Base-by-base conservation (phyloP, 2,888 invertebrate genomes). In the Pseudococcus viburni region DNA sequence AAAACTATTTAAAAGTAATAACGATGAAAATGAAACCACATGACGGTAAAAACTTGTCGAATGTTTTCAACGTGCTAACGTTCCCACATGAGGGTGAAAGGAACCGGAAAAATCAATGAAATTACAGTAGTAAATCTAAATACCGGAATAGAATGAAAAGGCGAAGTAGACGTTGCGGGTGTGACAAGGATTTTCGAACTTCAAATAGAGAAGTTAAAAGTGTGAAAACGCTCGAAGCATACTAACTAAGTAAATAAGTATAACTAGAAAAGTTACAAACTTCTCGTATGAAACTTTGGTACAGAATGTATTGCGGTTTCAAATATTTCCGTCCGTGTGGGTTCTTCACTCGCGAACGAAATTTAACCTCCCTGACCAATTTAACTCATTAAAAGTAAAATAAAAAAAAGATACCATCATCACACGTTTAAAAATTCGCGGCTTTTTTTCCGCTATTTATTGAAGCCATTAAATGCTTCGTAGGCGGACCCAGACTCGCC, bases 261-360 rank as follows among this genome's bases (percentile, higher is more conserved):
- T 85, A 85, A 85, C 85, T 85, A 64, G 85, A 85, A 85, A 85
- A 85, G 85, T 85, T 85, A 64, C 85, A 85, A 85, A 85, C 85
- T 85, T 64, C 42, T 39, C 59, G 51, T 55, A 39, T 64, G 64
- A 85, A 85, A 85, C 64, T 85, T 85, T 85, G n/a, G 68, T 64
- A 85, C 59, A 26, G 39, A 85, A 85, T 85, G 64, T 85, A 64
- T 59, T 85, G 85, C 64, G 85, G 85, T 85, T 85, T 85, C 64
- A 85, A 68, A 85, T 85, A 85, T 85, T 85, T 39, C 64, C 64
- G 64, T 85, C 59, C 68, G 64, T 85, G 51, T 46, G 64, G 64
- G 85, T 85, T 85, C 85, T 85, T 85, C 42, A 85, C 55, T 64
- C 42, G 85, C 64, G 39, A 55, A 42, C 51, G 33, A 22, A 33